phyloP scores from a whole-genome alignment of 2,113 vertebrate genomes.

The Ahaetulla prasina region DNA sequence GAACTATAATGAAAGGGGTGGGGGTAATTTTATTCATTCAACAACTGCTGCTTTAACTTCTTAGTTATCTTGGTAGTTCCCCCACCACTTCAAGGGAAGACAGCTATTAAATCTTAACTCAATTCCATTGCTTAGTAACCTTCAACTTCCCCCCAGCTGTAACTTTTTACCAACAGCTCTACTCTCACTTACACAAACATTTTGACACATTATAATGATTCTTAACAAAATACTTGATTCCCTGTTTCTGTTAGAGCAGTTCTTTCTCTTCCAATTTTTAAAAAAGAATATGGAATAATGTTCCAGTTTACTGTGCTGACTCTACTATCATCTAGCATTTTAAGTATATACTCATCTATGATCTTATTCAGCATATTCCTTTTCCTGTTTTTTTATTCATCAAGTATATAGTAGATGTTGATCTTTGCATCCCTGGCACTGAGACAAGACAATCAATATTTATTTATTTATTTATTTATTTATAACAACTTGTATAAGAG shows the following conservation, averaged over 20 bases:
- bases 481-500: background rate
- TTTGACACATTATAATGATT: constrained; percentile 62
- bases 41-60: constrained; percentile 52
- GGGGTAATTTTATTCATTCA: constrained; percentile 43
- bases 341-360: background rate
- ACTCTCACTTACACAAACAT: constrained; percentile 66
- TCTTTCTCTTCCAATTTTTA: constrained; percentile 47
- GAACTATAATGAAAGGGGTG: constrained; percentile 25
- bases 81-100: constrained; percentile 39
- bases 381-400: background rate
- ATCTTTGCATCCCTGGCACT: background rate
- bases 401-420: background rate
- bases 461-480: background rate
- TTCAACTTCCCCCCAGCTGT: constrained; percentile 61
- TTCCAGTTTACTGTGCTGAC: constrained; percentile 55
- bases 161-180: constrained; percentile 52
- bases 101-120: constrained; percentile 60
- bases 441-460: background rate
- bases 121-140: constrained; percentile 46
- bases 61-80: constrained; percentile 47
- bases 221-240: constrained; percentile 57
- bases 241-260: constrained; percentile 44
- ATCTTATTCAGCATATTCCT: background rate
- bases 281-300: constrained; percentile 49
- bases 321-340: constrained; percentile 35